These are phyloP conservation scores for Acipenser ruthenus DNA, from an alignment of 2,797 vertebrate genomes.

Conservation along the genomic window DNA sequence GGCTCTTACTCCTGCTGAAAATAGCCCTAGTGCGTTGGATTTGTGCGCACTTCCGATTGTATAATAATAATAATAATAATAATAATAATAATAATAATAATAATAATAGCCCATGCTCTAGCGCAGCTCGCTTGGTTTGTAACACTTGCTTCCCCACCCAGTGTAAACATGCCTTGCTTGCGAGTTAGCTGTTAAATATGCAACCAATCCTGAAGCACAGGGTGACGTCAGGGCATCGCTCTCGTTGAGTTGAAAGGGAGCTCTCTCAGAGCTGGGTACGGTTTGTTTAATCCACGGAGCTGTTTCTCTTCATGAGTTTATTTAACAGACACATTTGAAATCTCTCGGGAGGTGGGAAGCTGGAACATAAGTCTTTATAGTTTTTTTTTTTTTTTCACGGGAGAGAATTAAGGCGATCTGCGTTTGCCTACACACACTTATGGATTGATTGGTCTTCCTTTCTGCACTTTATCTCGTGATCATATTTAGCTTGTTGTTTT, in stretches of 20 bases:
- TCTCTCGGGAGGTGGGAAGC: conserved; percentile 12
- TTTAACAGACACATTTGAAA: conserved; percentile 17
- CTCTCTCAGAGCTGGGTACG: conserved; percentile 56
- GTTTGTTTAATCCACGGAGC: conserved; percentile 43
- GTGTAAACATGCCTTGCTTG: too few species aligned
- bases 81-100: too few species aligned
- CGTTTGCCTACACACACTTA: not conserved
- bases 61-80: too few species aligned
- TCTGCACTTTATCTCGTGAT: conserved; percentile 16
- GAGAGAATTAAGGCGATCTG: conserved; percentile 12
- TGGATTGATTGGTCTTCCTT: not conserved
- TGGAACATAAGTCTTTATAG: conserved; percentile 5
- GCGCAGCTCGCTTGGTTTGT: too few species aligned
- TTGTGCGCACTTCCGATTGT: too few species aligned
- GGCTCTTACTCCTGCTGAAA: too few species aligned
- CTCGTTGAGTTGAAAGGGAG: conserved; percentile 70
- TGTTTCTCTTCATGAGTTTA: conserved; percentile 7
- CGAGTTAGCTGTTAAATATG: too few species aligned
- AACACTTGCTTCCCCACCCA: too few species aligned
- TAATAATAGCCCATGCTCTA: too few species aligned
- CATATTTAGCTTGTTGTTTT: conserved; percentile 8
- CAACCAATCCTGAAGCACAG: conserved; percentile 59
- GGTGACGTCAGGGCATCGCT: conserved; percentile 58
- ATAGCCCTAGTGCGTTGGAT: too few species aligned
- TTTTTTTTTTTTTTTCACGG: not conserved